A percentile compares a stretch with the other conserved stretches of the same genome.
Evolutionary conservation across 2,888 invertebrate genomes (phyloP).

Genomic region (Scaptomyza caliginosa): DNA sequence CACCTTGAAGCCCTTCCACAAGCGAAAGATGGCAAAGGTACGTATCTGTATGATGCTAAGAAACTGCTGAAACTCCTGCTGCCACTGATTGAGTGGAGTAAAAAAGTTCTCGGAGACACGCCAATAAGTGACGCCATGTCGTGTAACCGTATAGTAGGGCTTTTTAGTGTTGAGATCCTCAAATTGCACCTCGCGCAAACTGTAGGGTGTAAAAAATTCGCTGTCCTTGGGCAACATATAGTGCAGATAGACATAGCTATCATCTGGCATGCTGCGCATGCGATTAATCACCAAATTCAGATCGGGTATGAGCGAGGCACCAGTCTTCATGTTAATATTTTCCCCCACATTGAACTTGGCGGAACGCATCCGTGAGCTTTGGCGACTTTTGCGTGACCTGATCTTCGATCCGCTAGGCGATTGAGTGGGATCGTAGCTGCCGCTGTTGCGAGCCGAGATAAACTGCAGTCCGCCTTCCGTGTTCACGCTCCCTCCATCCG

Average conservation of each 20-base stretch:
- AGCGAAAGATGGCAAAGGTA: constrained; percentile 88
- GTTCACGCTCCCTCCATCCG: neutral
- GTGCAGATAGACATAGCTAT: constrained; percentile 90
- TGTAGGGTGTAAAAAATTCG: constrained; percentile 90
- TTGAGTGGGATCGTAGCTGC: neutral
- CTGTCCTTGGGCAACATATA: constrained; percentile 90
- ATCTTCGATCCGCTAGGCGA: neutral
- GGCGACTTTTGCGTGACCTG: neutral
- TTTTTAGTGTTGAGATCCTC: constrained; percentile 87
- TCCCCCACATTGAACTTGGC: neutral
- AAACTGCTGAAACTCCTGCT: constrained; percentile 92
- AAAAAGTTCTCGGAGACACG: constrained; percentile 90
- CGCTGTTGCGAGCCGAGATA: constrained; percentile 1
- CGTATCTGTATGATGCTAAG: constrained; percentile 90
- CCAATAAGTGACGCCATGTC: constrained; percentile 92
- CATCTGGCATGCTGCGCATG: constrained; percentile 86
- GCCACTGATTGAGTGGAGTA: constrained; percentile 91
- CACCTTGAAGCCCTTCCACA: constrained; percentile 92
- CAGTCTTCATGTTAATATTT: constrained; percentile 56
- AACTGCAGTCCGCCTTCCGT: neutral
- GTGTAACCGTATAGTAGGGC: constrained; percentile 92
- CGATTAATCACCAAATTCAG: constrained; percentile 81
- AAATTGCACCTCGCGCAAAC: constrained; percentile 90
- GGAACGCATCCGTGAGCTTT: neutral
- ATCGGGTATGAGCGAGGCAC: constrained; percentile 81